Evolutionary conservation across 64 coral and sea anemone species (phyloP).

Genomic region (Montipora sp.): DNA sequence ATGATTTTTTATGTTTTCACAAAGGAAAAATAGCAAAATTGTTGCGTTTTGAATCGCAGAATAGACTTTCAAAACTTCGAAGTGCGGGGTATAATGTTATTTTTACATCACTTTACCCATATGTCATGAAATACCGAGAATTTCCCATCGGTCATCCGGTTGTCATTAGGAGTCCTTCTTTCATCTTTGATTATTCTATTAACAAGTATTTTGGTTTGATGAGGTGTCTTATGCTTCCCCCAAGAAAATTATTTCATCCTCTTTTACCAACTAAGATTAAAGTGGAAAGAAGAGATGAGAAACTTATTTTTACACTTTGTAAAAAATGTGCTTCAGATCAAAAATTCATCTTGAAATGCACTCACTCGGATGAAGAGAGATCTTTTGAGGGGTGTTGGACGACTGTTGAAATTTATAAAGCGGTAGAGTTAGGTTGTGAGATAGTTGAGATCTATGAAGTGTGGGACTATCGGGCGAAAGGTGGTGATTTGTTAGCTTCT

Average conservation of each 20-base stretch:
- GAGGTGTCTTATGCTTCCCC: neutral
- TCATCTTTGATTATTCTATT: neutral
- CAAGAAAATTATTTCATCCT: neutral
- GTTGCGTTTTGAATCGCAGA: neutral
- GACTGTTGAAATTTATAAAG: slow-evolving; percentile 5
- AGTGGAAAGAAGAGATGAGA: neutral
- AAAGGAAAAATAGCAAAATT: too few species aligned
- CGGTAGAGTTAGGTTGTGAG: neutral
- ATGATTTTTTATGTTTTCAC: too few species aligned
- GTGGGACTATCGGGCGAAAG: too few species aligned
- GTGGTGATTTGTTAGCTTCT: neutral
- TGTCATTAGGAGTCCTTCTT: neutral
- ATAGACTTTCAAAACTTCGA: neutral
- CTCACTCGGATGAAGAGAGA: too few species aligned
- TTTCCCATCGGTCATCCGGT: neutral
- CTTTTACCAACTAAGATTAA: neutral
- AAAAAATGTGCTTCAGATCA: too few species aligned
- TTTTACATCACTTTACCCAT: neutral
- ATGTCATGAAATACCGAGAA: neutral
- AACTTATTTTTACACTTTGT: neutral
- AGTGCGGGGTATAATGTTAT: neutral
- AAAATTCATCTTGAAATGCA: too few species aligned
- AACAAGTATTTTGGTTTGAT: too few species aligned
- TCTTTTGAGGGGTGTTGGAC: neutral
- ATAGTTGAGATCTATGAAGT: too few species aligned